These are phyloP conservation scores for Thumatha senex DNA, from an alignment of 2,888 invertebrate species.

Conservation along the genomic window DNA sequence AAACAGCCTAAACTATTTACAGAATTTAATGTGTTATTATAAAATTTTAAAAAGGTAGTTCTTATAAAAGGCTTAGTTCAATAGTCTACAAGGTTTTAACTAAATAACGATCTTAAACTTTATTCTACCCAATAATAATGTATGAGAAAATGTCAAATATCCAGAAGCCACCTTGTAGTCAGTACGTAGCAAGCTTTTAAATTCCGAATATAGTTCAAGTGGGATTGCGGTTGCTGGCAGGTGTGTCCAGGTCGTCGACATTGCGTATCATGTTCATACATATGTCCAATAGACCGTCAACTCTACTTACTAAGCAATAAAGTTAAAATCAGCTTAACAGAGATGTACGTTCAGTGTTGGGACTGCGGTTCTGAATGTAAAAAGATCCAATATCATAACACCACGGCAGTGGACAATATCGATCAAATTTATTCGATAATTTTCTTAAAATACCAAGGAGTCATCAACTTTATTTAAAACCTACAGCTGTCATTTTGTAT, in stretches of 20 bases:
- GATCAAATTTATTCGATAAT: slow-evolving; percentile 41
- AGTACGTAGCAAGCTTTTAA: slow-evolving; percentile 37
- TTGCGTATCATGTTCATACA: slow-evolving; percentile 44
- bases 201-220: slow-evolving; percentile 49
- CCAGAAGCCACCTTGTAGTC: slow-evolving; percentile 24
- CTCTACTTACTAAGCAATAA: slow-evolving; percentile 6
- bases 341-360: slow-evolving; percentile 36
- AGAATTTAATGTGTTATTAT: too few species aligned
- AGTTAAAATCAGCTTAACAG: slow-evolving; percentile 14
- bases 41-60: too few species aligned
- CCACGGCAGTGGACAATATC: slow-evolving; percentile 37
- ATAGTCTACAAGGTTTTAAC: too few species aligned
- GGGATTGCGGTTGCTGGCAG: slow-evolving; percentile 61
- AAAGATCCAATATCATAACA: slow-evolving; percentile 44
- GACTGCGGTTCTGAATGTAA: slow-evolving; percentile 37
- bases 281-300: slow-evolving; percentile 11
- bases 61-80: too few species aligned
- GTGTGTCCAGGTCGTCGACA: slow-evolving; percentile 69
- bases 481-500: slow-evolving; percentile 11
- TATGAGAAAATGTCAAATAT: slow-evolving; percentile 19
- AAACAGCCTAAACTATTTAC: too few species aligned
- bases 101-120: too few species aligned
- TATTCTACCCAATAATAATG: too few species aligned
- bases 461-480: slow-evolving; percentile 13
- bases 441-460: slow-evolving; percentile 27